phyloP scores from a whole-genome alignment of 2,888 invertebrate species.

The Erebia epiphron region DNA sequence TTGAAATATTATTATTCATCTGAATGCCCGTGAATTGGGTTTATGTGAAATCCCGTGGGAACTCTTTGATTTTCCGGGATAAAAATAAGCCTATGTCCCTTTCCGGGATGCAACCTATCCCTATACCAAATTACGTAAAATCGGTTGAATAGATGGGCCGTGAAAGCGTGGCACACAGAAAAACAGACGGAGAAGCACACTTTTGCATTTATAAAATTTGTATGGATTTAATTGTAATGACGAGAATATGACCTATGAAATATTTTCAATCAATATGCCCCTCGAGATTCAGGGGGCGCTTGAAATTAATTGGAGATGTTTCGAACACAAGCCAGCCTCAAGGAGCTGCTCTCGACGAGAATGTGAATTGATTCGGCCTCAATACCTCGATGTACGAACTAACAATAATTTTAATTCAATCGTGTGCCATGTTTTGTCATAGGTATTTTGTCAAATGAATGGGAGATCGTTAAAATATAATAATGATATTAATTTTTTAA shows the following conservation, averaged over 20 bases:
- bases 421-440: neutral
- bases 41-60: no score
- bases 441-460: neutral
- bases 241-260: neutral
- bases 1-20: no score
- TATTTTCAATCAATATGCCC: conserved; percentile 19
- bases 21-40: no score
- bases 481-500: neutral
- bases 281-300: conserved; percentile 34
- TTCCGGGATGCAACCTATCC: no score
- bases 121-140: no score
- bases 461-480: neutral
- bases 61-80: no score
- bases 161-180: no score
- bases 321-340: conserved; percentile 30
- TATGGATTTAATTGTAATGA: no score
- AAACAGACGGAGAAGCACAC: no score
- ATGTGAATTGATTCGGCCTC: conserved; percentile 32
- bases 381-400: conserved; percentile 25
- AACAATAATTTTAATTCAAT: conserved; percentile 9
- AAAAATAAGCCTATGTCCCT: no score
- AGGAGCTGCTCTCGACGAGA: conserved; percentile 29
- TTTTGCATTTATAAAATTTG: no score
- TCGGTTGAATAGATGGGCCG: no score
- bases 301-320: conserved; percentile 46